phyloP scores from a whole-genome alignment of 2,888 invertebrate genomes.

The Belgica antarctica region DNA sequence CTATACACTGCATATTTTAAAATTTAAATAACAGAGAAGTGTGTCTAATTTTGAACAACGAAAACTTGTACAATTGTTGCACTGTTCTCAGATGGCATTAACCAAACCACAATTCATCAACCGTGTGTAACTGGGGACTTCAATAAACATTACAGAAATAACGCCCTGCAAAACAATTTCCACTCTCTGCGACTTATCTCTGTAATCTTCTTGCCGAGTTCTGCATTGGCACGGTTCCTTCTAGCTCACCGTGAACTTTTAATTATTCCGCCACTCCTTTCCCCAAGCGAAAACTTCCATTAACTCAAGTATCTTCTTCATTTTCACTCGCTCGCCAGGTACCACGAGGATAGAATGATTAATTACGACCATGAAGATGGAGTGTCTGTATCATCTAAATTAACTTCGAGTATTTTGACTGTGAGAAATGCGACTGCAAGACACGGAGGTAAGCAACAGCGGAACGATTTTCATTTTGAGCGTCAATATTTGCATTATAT shows the following conservation, averaged over 20 bases:
- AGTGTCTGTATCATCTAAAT: slow-evolving; percentile 59
- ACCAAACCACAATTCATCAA: no score
- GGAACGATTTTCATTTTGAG: slow-evolving; percentile 46
- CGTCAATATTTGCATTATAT: slow-evolving; percentile 5
- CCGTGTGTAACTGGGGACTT: no score
- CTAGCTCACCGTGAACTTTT: background rate
- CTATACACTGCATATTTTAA: no score
- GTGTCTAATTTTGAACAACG: no score
- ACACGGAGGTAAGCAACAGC: slow-evolving; percentile 45
- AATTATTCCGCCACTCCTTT: slow-evolving; percentile 4
- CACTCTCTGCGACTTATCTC: no score
- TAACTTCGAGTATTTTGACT: slow-evolving; percentile 62
- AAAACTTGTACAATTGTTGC: no score
- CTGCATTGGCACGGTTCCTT: no score
- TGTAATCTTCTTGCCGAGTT: no score
- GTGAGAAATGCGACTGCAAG: slow-evolving; percentile 58
- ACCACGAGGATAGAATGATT: slow-evolving; percentile 74
- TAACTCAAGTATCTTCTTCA: background rate
- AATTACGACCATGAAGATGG: slow-evolving; percentile 70
- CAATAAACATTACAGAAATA: no score
- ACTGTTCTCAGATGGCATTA: no score
- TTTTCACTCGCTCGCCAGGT: slow-evolving; percentile 55
- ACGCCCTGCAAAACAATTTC: no score
- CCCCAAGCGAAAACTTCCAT: background rate
- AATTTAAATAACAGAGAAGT: no score